Conservation (phyloP, 1,140 invertebrate species). For the Lasioglossum albipes region DNA sequence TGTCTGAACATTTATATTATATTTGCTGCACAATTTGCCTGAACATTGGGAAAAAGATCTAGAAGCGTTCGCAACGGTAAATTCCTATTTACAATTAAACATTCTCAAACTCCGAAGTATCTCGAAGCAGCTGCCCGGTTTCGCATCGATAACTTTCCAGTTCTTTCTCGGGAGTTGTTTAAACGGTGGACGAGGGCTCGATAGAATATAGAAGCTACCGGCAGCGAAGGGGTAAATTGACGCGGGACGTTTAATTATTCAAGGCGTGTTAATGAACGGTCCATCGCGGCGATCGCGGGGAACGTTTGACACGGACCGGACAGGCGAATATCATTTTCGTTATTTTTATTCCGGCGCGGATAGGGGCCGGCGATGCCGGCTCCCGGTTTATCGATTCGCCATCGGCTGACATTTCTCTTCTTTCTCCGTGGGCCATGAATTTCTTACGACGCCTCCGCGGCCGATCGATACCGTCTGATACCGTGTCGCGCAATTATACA, state of each 20-base stretch:
- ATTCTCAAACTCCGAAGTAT: no score
- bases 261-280: conserved; percentile 64
- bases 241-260: conserved; percentile 9
- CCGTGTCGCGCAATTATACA: conserved; percentile 41
- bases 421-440: conserved; percentile 53
- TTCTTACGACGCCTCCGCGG: conserved; percentile 49
- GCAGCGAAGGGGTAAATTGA: no score
- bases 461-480: conserved; percentile 43
- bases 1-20: no score
- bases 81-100: no score
- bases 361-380: background rate
- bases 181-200: background rate
- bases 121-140: no score
- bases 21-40: no score
- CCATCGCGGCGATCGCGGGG: background rate
- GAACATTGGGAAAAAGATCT: no score
- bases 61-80: no score
- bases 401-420: conserved; percentile 49
- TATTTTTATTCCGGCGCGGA: conserved; percentile 33
- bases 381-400: conserved; percentile 61
- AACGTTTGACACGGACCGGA: background rate
- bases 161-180: background rate
- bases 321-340: conserved; percentile 11
- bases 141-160: no score
- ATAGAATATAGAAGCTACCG: no score